A percentile compares a stretch with the other conserved stretches of the same genome.
phyloP scores from a whole-genome alignment of 2,113 vertebrate genomes.

The Lota lota region DNA sequence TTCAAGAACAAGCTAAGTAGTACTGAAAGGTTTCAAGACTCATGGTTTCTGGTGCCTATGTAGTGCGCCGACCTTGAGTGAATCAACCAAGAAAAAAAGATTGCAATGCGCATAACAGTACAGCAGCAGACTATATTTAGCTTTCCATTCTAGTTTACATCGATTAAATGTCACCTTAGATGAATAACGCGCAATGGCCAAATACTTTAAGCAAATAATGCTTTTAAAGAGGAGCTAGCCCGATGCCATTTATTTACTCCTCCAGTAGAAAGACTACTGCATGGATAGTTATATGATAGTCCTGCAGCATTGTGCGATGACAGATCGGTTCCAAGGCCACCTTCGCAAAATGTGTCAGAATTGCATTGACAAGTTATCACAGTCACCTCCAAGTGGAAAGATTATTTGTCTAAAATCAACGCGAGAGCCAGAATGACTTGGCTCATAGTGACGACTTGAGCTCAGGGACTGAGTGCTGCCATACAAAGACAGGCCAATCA shows the following conservation, averaged over 20 bases:
- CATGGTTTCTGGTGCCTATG: too few relatives aligned
- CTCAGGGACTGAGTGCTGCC: conserved; percentile 2
- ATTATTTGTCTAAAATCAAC: not conserved
- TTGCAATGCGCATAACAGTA: conserved; percentile 38
- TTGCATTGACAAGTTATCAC: conserved; percentile 31
- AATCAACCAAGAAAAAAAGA: conserved; percentile 10
- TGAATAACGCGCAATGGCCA: conserved; percentile 31
- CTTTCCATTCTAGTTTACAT: conserved; percentile 40
- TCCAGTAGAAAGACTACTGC: too few relatives aligned
- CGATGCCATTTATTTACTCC: conserved; percentile 5
- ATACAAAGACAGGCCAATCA: conserved; percentile 5
- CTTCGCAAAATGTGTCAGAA: conserved; percentile 20
- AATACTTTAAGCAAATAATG: conserved; percentile 34
- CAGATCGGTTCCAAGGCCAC: conserved; percentile 7
- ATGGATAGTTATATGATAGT: too few relatives aligned
- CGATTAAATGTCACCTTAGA: conserved; percentile 58
- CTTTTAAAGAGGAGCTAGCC: conserved; percentile 11
- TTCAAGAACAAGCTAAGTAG: too few relatives aligned
- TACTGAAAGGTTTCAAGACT: too few relatives aligned
- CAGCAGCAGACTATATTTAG: conserved; percentile 51
- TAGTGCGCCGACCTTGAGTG: too few relatives aligned
- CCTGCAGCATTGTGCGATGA: too few relatives aligned
- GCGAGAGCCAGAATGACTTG: conserved; percentile 7
- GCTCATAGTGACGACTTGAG: not conserved
- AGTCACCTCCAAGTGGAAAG: conserved; percentile 12